Base-by-base conservation (phyloP, 2,113 vertebrate genomes). In the Glareola pratincola region DNA sequence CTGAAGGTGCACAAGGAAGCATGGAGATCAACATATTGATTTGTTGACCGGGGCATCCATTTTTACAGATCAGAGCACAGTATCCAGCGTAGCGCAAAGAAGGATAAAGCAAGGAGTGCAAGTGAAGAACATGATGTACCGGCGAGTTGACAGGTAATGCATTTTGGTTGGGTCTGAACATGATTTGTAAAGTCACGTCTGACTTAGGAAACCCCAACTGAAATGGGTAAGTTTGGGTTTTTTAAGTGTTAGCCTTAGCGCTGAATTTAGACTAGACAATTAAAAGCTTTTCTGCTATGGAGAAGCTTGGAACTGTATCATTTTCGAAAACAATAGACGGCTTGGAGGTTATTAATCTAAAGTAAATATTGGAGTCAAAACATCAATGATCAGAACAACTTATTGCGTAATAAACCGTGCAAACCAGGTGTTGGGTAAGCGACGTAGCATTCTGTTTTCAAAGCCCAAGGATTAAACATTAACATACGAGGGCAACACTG, bases 371-470 rank as follows among this genome's bases (percentile, higher is more conserved):
- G 34, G 15, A 67, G n/a, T 73, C n/a, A 54, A 73, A 60, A 67
- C 32, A 32, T 1, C 47, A 66, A 47, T 6, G 11, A 36, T 27
- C 29, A 29, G 39, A 47, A 32, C 57, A 32, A 51, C 6, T 10
- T 27, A 27, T 22, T 26, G 34, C 18, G 10, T 12, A 32, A 53
- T 9, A 53, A 71, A 39, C 6, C 9, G 1, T 12, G 26, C 14
- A 62, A 36, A 23, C 12, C 0, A 0, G 43, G 37, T 5, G 29
- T 12, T 39, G 51, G 39, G 29, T n/a, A 53, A 72, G 27, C 24
- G 15, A 15, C 9, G 0, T 6, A 12, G 2, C 30, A 1, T 22
- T 51, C 43, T 56, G 50, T 6, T 32, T 36, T 29, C 63, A 29
- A 37, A 72, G 64, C 24, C 13, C 2, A 2, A 34, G 63, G 51